Percentiles rank a stretch among this genome's conserved stretches.
phyloP scores from a whole-genome alignment of 2,888 invertebrate species.

The Pristionchus maxplancki region DNA sequence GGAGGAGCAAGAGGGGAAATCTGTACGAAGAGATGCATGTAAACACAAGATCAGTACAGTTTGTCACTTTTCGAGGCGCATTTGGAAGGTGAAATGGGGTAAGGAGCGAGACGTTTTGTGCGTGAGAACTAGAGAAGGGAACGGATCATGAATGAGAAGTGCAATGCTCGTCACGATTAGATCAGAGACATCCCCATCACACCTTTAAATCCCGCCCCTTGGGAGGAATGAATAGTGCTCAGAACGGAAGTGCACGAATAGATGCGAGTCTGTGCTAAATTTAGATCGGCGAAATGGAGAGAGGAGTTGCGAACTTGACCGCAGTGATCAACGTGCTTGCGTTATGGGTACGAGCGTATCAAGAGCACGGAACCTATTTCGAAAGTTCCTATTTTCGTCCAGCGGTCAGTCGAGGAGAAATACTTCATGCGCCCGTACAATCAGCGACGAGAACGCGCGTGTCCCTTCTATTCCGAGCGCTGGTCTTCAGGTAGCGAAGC shows the following conservation, averaged over 20 bases:
- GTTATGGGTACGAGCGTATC: neutral
- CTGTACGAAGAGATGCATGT: neutral
- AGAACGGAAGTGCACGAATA: constrained; percentile 38
- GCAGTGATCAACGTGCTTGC: neutral
- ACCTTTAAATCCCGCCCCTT: constrained; percentile 1
- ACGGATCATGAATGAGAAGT: neutral
- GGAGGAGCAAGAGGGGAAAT: constrained; percentile 25
- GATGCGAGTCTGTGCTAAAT: neutral
- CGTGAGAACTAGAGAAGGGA: neutral
- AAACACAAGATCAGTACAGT: too few relatives aligned
- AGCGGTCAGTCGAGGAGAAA: too few relatives aligned
- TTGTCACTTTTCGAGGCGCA: too few relatives aligned
- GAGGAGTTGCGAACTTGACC: neutral
- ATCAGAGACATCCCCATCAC: neutral
- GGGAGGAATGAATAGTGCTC: neutral
- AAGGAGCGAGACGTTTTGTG: too few relatives aligned
- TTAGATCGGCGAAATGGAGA: neutral
- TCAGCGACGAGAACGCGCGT: too few relatives aligned
- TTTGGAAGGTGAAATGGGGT: too few relatives aligned
- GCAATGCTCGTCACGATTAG: neutral
- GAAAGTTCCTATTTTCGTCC: too few relatives aligned
- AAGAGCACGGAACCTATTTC: neutral
- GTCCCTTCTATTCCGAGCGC: neutral
- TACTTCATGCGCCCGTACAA: too few relatives aligned
- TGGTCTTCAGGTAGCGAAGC: too few relatives aligned